Percentiles rank a stretch among this genome's conserved stretches.
phyloP scores from a whole-genome alignment of 2,113 vertebrate species.

The Telmatochromis bifrenatus region DNA sequence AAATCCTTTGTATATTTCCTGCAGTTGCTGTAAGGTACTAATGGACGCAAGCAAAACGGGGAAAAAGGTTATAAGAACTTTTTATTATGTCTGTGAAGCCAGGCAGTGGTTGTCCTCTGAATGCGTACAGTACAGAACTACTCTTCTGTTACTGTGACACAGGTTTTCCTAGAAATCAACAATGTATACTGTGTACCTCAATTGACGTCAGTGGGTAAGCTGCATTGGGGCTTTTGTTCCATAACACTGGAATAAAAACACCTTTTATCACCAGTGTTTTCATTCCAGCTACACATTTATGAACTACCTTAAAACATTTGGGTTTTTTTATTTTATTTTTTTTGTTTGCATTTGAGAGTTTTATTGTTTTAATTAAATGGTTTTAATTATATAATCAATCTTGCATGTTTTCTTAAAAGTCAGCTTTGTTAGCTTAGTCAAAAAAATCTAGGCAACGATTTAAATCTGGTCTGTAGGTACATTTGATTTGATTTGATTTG shows the following conservation, averaged over 20 bases:
- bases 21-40: neutral
- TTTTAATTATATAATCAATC: neutral
- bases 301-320: neutral
- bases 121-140: neutral
- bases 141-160: neutral
- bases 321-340: neutral
- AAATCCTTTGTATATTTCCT: neutral
- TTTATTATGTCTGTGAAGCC: neutral
- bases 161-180: neutral
- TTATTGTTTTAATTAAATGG: neutral
- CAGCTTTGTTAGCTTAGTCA: neutral
- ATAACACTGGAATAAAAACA: neutral
- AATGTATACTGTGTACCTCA: neutral
- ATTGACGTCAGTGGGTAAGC: neutral
- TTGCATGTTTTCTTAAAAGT: neutral
- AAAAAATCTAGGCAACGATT: neutral
- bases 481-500: neutral
- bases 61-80: neutral
- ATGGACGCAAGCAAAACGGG: neutral
- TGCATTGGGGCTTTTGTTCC: neutral
- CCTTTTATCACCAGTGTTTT: neutral
- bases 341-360: neutral
- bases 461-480: neutral
- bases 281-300: neutral
- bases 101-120: neutral